Evolutionary conservation across 2,888 invertebrate species (phyloP), one percentile per base, ranked within the genome.

Genomic region (Erebia ligea): DNA sequence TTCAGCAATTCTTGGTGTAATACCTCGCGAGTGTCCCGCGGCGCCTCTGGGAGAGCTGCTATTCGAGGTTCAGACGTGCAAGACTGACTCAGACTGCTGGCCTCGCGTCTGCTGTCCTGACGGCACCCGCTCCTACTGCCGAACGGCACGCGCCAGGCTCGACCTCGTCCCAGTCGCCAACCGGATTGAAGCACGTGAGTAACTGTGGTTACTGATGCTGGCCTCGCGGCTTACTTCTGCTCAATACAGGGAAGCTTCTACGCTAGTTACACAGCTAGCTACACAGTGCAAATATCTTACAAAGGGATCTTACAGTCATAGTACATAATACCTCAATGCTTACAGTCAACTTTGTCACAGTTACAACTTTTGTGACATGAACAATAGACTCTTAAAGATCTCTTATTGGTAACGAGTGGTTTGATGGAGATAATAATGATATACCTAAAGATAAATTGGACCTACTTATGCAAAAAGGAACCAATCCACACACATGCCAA

Each of bases 81-180:
- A 93, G 77, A 90, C 89, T 0, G 97, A 97, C 81, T 87, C 93
- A 17, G 96, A 97, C 79, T 97, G 97, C 85, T 95, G 95, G 94
- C 96, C 96, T 15, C 92, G 97, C 40, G 94, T 97, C 70, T 97
- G 97, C 84, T 97, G 97, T 77, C 96, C 96, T 0, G 97, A 96
- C 83, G 95, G 94, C 76, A 87, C 87, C 2, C 94, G 94, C 66
- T 95, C 95, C 76, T 97, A 96, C 83, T 97, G 97, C 83, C 94
- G 96, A 76, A 96, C 96, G 5, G 95, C 96, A 3, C 93, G 95
- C 64, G 95, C 96, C 4, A 90, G 95, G 64, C 93, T 96, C 73
- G 95, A 96, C 74, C 92, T 95, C 57, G 94, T 96, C 76, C 95
- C 95, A 5, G 94, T 95, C 40, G 95, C 95, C 58, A 94, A 94